Evolutionary conservation across 2,113 vertebrate species (phyloP).

Genomic region (Cynoglossus semilaevis): DNA sequence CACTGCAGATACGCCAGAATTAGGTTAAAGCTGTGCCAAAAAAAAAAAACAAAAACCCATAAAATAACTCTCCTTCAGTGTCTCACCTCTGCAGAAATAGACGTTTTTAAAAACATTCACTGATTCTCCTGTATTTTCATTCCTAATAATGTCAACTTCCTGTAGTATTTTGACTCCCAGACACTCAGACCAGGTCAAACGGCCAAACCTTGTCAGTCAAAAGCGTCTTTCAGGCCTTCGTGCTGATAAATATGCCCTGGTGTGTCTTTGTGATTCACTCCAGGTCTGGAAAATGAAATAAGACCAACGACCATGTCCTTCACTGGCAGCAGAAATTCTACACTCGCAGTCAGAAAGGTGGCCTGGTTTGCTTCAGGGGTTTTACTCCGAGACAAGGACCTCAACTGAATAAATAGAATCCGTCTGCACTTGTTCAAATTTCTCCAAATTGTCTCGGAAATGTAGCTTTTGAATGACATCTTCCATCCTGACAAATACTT

Average conservation of each 20-base stretch:
- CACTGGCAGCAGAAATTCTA: slow-evolving; percentile 7
- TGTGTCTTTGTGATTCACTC: slow-evolving; percentile 9
- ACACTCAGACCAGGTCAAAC: slow-evolving; percentile 1
- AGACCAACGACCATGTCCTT: neutral
- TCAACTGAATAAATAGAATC: neutral
- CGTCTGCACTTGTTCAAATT: neutral
- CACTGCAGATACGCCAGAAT: too few relatives aligned
- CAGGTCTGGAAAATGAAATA: slow-evolving; percentile 4
- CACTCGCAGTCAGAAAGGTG: slow-evolving; percentile 5
- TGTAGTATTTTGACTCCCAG: neutral
- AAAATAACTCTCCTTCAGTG: too few relatives aligned
- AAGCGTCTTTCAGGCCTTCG: slow-evolving; percentile 1
- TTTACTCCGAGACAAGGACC: slow-evolving; percentile 2
- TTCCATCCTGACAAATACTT: slow-evolving; percentile 9
- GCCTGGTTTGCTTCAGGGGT: slow-evolving; percentile 2
- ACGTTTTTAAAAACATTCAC: neutral
- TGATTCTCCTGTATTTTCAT: too few relatives aligned
- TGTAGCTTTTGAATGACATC: slow-evolving; percentile 7
- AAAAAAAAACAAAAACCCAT: too few relatives aligned
- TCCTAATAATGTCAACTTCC: neutral
- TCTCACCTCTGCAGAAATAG: too few relatives aligned
- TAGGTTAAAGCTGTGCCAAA: too few relatives aligned
- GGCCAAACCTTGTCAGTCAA: slow-evolving; percentile 2
- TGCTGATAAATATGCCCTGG: slow-evolving; percentile 3
- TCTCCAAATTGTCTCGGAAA: slow-evolving; percentile 8